Evolutionary conservation across 2,113 vertebrate species (phyloP).

Genomic region (Hipposideros armiger): DNA sequence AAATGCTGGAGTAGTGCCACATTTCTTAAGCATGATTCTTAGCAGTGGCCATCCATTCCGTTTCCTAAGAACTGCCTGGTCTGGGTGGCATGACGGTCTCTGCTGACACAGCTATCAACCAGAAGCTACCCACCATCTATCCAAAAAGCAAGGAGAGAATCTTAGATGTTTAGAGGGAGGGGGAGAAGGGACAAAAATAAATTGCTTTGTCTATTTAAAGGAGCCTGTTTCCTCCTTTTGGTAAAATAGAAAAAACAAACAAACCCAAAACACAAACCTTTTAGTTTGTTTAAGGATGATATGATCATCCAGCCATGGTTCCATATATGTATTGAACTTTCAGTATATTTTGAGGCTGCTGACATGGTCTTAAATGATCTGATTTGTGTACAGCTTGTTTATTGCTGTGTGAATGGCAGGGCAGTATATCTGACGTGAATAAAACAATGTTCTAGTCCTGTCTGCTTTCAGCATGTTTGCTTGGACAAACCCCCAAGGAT

Average conservation of each 20-base stretch:
- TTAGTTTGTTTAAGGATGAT: neutral
- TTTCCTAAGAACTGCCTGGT: conserved; percentile 28
- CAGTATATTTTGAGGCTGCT: neutral
- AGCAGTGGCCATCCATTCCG: neutral
- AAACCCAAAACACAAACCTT: neutral
- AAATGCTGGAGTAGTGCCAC: neutral
- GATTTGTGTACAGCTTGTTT: neutral
- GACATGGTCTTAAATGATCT: neutral
- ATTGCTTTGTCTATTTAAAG: neutral
- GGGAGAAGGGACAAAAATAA: neutral
- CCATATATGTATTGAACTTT: neutral
- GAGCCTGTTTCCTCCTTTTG: neutral
- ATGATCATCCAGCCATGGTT: neutral
- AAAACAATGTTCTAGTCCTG: neutral
- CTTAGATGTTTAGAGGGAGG: neutral
- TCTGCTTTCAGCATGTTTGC: neutral
- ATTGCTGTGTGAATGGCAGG: neutral
- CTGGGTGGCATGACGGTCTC: neutral
- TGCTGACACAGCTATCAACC: neutral
- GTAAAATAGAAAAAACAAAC: neutral
- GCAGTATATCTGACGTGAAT: neutral
- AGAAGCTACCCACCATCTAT: neutral
- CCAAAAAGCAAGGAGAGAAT: conserved; percentile 1
- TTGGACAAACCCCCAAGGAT: neutral
- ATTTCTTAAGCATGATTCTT: neutral